phyloP scores from a whole-genome alignment of 1,140 invertebrate species.

The Proctacanthus coquilletti region DNA sequence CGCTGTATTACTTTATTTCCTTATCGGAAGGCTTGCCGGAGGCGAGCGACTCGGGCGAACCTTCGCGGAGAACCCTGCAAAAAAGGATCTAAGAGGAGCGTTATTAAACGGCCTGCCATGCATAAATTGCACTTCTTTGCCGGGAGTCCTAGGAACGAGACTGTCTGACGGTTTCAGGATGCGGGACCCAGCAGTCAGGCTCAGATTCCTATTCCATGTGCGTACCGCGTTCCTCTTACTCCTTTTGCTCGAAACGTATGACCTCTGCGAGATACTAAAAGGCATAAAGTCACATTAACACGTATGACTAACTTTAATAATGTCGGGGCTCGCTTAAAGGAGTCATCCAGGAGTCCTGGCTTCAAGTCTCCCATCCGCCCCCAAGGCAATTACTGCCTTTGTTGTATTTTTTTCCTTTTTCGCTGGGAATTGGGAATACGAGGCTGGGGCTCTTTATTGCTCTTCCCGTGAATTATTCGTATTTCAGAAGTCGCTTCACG shows the following conservation, averaged over 20 bases:
- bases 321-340: no score
- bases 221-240: not conserved
- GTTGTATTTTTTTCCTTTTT: no score
- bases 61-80: not conserved
- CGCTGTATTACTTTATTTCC: not conserved
- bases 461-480: no score
- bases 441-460: no score
- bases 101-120: constrained; percentile 3
- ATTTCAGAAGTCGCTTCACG: no score
- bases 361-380: no score
- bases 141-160: not conserved
- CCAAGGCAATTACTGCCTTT: no score
- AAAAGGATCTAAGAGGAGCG: constrained; percentile 1
- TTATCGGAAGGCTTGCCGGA: not conserved
- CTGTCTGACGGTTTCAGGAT: not conserved
- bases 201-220: not conserved
- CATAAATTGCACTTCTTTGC: constrained; percentile 2
- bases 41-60: no score
- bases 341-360: no score
- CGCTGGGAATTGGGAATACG: no score
- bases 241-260: not conserved
- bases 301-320: constrained; percentile 11
- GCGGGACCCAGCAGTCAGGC: not conserved
- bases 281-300: constrained; percentile 13
- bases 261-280: constrained; percentile 4